phyloP scores from a whole-genome alignment of 2,888 invertebrate species.

The Synergus umbraculus region DNA sequence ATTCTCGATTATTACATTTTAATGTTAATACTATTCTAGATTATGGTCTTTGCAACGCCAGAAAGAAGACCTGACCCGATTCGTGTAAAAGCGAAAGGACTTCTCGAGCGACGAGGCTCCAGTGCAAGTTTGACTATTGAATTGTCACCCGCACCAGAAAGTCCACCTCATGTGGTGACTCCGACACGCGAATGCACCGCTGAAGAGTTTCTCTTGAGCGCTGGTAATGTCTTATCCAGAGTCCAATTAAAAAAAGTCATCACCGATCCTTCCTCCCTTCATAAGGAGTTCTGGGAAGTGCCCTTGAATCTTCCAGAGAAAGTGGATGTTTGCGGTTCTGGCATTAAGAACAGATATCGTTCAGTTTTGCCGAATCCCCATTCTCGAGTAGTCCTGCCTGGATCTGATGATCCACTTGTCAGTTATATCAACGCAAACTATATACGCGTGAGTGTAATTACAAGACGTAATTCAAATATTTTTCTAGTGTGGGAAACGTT shows the following conservation, averaged over 20 bases:
- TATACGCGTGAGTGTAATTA: slow-evolving; percentile 84
- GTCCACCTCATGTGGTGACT: slow-evolving; percentile 77
- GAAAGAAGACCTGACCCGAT: slow-evolving; percentile 77
- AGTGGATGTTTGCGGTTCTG: slow-evolving; percentile 92
- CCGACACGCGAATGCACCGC: slow-evolving; percentile 81
- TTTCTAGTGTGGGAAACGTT: neutral
- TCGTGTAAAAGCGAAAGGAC: slow-evolving; percentile 82
- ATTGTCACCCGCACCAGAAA: slow-evolving; percentile 77
- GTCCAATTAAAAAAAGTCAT: slow-evolving; percentile 78
- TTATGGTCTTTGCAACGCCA: slow-evolving; percentile 66
- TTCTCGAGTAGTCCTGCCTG: slow-evolving; percentile 87
- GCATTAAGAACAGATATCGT: slow-evolving; percentile 92
- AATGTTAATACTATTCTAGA: slow-evolving; percentile 52
- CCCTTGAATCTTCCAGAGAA: slow-evolving; percentile 95
- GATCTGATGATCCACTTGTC: slow-evolving; percentile 80
- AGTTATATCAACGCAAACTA: slow-evolving; percentile 97
- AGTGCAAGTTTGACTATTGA: slow-evolving; percentile 94
- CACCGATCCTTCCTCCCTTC: slow-evolving; percentile 80
- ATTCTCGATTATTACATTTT: neutral
- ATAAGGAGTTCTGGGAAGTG: slow-evolving; percentile 96
- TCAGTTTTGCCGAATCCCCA: slow-evolving; percentile 94
- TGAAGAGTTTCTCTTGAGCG: slow-evolving; percentile 80
- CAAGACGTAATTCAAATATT: slow-evolving; percentile 6
- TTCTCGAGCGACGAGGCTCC: slow-evolving; percentile 91
- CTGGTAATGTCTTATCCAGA: slow-evolving; percentile 80